Evolutionary conservation across 2,113 vertebrate species (phyloP).

Genomic region (Hepsetus odoe): DNA sequence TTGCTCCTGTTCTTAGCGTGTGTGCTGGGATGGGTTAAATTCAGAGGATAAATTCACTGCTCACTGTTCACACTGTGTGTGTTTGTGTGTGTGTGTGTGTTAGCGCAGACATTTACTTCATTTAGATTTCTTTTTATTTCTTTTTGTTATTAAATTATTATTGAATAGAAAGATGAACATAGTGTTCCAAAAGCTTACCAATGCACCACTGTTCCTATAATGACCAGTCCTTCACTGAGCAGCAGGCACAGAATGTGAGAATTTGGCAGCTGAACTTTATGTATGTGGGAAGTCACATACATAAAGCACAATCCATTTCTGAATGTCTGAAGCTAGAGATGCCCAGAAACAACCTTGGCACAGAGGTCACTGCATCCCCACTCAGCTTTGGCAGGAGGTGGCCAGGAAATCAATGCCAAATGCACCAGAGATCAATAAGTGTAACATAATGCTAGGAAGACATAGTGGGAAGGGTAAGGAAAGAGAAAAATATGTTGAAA

Average conservation of each 20-base stretch:
- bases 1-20: too few species aligned
- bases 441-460: constrained; percentile 70
- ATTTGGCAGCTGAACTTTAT: background rate
- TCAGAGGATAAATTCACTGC: too few species aligned
- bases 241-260: background rate
- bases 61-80: too few species aligned
- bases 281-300: background rate
- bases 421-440: constrained; percentile 69
- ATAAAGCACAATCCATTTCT: constrained; percentile 5
- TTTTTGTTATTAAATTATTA: too few species aligned
- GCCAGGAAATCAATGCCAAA: constrained; percentile 77
- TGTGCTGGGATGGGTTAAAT: too few species aligned
- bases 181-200: too few species aligned
- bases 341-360: constrained; percentile 75
- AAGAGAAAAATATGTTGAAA: constrained; percentile 13
- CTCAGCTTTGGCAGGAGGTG: constrained; percentile 55
- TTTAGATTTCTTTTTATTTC: too few species aligned
- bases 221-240: too few species aligned
- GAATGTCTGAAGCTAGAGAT: background rate
- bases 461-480: constrained; percentile 11
- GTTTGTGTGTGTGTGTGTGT: too few species aligned
- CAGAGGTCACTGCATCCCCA: constrained; percentile 74
- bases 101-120: too few species aligned
- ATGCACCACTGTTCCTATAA: too few species aligned
- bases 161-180: too few species aligned